Evolutionary conservation across 2,113 vertebrate genomes (phyloP).

Genomic region (Nesogale talazaci): DNA sequence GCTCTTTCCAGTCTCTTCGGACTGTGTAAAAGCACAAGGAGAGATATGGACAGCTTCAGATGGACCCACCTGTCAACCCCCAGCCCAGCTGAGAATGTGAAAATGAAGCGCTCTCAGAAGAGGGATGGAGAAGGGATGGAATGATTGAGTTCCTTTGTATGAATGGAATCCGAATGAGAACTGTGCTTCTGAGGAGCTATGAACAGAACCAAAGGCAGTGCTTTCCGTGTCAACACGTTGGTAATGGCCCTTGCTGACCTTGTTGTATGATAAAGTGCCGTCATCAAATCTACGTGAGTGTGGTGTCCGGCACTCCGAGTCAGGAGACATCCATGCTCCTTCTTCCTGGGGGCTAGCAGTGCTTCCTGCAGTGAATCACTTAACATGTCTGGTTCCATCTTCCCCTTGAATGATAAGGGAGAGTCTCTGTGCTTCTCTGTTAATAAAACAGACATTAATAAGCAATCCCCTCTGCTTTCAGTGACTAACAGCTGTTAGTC

Average conservation of each 20-base stretch:
- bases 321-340: not conserved
- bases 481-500: too few relatives aligned
- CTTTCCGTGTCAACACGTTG: not conserved
- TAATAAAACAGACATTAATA: constrained; percentile 30
- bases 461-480: not conserved
- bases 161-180: not conserved
- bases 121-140: not conserved
- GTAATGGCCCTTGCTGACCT: not conserved
- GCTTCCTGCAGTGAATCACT: not conserved
- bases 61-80: not conserved
- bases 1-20: not conserved
- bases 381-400: constrained; percentile 31
- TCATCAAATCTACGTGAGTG: not conserved
- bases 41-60: not conserved
- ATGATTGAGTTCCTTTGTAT: not conserved
- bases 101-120: not conserved
- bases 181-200: not conserved
- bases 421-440: not conserved
- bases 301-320: not conserved
- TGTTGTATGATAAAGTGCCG: not conserved
- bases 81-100: not conserved
- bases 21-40: not conserved
- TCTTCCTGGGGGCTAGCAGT: not conserved
- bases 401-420: not conserved
- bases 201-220: not conserved